These are phyloP conservation scores for Sarcoramphus papa DNA, from an alignment of 2,797 vertebrate species.

Conservation along the genomic window DNA sequence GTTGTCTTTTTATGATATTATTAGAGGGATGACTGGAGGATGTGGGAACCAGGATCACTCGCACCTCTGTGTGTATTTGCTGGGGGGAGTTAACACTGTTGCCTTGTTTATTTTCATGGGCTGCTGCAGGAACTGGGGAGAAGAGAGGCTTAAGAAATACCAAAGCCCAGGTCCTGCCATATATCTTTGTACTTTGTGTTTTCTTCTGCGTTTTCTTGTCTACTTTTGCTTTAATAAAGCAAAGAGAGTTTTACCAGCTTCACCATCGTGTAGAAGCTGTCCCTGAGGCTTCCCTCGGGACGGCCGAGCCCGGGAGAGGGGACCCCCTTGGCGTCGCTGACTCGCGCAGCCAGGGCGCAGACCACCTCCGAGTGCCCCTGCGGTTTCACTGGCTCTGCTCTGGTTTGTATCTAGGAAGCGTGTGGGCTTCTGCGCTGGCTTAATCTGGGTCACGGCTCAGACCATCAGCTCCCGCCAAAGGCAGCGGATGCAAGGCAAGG, in stretches of 20 bases:
- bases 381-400: background rate
- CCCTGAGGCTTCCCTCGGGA: background rate
- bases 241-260: background rate
- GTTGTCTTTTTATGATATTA: background rate
- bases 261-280: background rate
- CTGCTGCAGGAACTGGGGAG: constrained; percentile 20
- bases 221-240: constrained; percentile 48
- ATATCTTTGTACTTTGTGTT: constrained; percentile 17
- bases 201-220: constrained; percentile 33
- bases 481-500: background rate
- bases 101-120: background rate
- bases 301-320: too few species aligned
- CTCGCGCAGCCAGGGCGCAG: fast-evolving
- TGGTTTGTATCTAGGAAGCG: background rate
- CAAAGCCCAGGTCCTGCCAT: constrained; percentile 17
- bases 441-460: background rate
- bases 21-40: background rate
- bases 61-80: background rate
- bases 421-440: background rate
- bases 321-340: fast-evolving
- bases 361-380: background rate
- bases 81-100: background rate
- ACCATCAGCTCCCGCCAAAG: background rate
- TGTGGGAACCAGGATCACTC: background rate
- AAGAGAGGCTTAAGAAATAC: constrained; percentile 23